A percentile compares a stretch with the other conserved stretches of the same genome.
phyloP scores from a whole-genome alignment of 1,140 invertebrate genomes.

The Lordiphosa stackelbergi region DNA sequence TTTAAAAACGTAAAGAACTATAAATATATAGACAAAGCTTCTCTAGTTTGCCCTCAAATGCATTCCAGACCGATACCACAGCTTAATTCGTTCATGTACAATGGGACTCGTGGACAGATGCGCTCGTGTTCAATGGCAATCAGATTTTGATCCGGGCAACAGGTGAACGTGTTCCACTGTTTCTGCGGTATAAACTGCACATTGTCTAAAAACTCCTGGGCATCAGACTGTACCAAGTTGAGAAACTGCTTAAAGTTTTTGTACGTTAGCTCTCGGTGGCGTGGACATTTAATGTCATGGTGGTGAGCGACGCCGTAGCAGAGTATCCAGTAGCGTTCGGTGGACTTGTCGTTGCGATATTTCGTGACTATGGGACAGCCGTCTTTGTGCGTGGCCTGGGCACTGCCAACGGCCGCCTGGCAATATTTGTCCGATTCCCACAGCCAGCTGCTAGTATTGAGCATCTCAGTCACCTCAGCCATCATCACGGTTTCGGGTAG shows the following conservation, averaged over 20 bases:
- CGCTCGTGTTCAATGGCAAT: too few species aligned
- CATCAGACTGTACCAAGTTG: conserved; percentile 4
- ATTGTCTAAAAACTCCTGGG: not conserved
- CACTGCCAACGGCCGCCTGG: not conserved
- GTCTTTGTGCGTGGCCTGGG: too few species aligned
- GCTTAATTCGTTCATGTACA: too few species aligned
- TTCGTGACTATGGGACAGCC: not conserved
- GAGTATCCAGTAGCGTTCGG: conserved; percentile 27
- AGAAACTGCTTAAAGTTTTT: conserved; percentile 9
- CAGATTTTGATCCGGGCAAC: too few species aligned
- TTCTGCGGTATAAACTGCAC: conserved; percentile 18
- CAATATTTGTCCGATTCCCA: not conserved
- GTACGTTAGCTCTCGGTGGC: conserved; percentile 21
- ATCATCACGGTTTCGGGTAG: conserved; percentile 10
- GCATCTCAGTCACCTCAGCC: not conserved
- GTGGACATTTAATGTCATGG: conserved; percentile 15
- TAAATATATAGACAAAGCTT: too few species aligned
- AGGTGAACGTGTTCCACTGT: not conserved
- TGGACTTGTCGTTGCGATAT: not conserved
- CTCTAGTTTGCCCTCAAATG: too few species aligned
- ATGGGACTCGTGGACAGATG: too few species aligned
- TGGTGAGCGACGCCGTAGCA: conserved; percentile 33
- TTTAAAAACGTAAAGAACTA: too few species aligned
- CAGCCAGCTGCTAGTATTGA: not conserved
- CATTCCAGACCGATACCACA: too few species aligned